These are phyloP conservation scores for Pachycephala philippinensis DNA, from an alignment of 2,113 vertebrate genomes.

Conservation along the genomic window DNA sequence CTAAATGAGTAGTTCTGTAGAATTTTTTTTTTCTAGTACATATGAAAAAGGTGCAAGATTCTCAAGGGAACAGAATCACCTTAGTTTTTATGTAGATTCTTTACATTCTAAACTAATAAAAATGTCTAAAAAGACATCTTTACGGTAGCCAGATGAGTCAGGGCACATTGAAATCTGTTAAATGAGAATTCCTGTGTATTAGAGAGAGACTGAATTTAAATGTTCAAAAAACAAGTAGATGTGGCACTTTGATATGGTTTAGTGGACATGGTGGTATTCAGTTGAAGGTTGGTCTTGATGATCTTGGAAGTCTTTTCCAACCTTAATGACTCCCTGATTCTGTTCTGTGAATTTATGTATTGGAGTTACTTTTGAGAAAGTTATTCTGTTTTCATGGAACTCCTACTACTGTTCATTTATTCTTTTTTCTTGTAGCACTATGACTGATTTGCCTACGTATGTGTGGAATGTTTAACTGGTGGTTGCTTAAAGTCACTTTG, in stretches of 20 bases:
- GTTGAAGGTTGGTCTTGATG: background rate
- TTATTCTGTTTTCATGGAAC: background rate
- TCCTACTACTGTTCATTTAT: background rate
- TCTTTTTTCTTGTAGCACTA: background rate
- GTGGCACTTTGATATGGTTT: background rate
- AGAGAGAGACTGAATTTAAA: background rate
- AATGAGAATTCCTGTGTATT: background rate
- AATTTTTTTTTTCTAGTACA: background rate
- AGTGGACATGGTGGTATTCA: background rate
- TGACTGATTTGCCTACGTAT: background rate
- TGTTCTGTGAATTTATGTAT: background rate
- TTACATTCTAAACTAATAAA: background rate
- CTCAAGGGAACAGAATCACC: background rate
- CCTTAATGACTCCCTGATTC: background rate
- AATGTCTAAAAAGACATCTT: background rate
- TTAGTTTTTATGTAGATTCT: background rate
- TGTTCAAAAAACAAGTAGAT: background rate
- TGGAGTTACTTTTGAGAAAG: background rate
- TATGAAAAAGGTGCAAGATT: background rate
- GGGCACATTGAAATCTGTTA: background rate
- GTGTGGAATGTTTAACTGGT: background rate
- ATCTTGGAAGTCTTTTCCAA: background rate
- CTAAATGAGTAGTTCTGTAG: background rate
- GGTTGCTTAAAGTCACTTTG: background rate
- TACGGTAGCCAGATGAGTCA: background rate